Conservation (phyloP, 2,113 vertebrate genomes). For the Salvator merianae region DNA sequence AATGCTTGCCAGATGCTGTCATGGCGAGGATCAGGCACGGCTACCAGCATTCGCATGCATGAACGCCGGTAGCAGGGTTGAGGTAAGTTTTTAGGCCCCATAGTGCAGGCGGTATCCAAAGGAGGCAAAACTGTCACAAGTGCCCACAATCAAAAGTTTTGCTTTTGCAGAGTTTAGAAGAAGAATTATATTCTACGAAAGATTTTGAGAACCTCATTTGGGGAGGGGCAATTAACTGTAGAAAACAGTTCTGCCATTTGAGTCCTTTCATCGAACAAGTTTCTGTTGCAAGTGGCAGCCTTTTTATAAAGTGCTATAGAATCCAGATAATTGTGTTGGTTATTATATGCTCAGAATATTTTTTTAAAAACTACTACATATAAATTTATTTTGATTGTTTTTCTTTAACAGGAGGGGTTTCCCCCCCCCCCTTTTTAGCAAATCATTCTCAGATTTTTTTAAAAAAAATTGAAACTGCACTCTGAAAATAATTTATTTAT, state of each 20-base stretch:
- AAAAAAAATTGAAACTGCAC: background rate
- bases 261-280: background rate
- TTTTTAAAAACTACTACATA: background rate
- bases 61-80: too few relatives aligned
- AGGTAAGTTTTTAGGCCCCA: too few relatives aligned
- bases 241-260: background rate
- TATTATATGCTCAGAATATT: background rate
- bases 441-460: too few relatives aligned
- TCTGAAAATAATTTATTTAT: background rate
- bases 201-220: background rate
- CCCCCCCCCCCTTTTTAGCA: too few relatives aligned
- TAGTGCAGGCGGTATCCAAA: too few relatives aligned
- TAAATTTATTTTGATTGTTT: slow-evolving; percentile 3
- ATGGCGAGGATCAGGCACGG: too few relatives aligned
- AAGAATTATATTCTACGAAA: background rate
- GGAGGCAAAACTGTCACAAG: background rate
- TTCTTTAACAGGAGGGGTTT: background rate
- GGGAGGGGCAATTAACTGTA: background rate
- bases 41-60: too few relatives aligned
- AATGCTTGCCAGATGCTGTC: too few relatives aligned
- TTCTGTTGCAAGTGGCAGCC: background rate
- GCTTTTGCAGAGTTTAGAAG: too few relatives aligned
- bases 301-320: background rate
- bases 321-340: background rate
- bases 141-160: background rate